Conservation (phyloP, 1,140 invertebrate species). For the Sinonovacula constricta region DNA sequence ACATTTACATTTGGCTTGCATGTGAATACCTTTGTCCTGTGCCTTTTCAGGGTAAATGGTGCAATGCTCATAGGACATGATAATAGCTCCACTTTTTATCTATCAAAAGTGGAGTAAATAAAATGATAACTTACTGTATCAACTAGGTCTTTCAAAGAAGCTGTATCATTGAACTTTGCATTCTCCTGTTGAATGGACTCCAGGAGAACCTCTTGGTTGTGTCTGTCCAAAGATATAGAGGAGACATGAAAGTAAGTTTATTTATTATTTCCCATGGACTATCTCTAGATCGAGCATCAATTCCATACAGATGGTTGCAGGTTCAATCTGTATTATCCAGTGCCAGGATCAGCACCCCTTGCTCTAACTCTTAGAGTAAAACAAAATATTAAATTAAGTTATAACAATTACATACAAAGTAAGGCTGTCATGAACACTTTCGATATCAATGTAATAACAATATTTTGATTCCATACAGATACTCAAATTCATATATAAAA, state of each 20-base stretch:
- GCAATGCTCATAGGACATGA: no score
- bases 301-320: background rate
- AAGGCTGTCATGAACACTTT: background rate
- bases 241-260: background rate
- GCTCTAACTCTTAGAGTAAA: background rate
- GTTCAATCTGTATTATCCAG: no score
- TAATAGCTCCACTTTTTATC: no score
- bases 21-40: no score
- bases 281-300: background rate
- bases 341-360: background rate
- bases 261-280: background rate
- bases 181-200: constrained; percentile 75
- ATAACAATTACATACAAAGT: background rate
- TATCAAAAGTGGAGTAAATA: no score
- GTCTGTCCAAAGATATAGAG: constrained; percentile 54
- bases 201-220: constrained; percentile 71
- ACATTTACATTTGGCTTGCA: no score
- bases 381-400: background rate
- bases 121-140: constrained; percentile 59
- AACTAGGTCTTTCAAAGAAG: constrained; percentile 60
- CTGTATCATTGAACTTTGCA: constrained; percentile 70
- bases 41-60: no score
- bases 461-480: no score
- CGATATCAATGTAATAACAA: background rate
- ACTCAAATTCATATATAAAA: no score